phyloP scores from a whole-genome alignment of 2,888 invertebrate genomes.

The Conomelus anceps region DNA sequence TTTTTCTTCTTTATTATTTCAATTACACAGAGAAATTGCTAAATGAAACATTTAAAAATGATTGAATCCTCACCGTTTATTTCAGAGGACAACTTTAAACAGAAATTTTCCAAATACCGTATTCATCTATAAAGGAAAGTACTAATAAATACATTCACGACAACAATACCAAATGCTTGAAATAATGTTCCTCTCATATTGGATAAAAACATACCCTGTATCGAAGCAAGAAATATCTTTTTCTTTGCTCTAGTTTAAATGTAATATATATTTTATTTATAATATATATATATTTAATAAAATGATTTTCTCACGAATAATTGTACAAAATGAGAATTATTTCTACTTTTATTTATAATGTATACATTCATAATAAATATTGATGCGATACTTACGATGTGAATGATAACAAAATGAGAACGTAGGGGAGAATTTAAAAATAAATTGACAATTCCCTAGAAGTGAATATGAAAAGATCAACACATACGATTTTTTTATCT shows the following conservation, averaged over 20 bases:
- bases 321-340: not conserved
- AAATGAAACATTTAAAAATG: slow-evolving; percentile 26
- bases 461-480: not conserved
- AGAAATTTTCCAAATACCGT: slow-evolving; percentile 14
- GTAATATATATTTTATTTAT: not conserved
- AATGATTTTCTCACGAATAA: not conserved
- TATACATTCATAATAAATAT: not conserved
- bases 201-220: slow-evolving; percentile 36
- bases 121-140: slow-evolving; percentile 21
- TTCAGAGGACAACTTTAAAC: not conserved
- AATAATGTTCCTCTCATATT: slow-evolving; percentile 28
- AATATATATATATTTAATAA: not conserved
- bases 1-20: slow-evolving; percentile 11
- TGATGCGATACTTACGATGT: not conserved
- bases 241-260: slow-evolving; percentile 31
- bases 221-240: slow-evolving; percentile 34
- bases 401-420: not conserved
- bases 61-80: slow-evolving; percentile 14
- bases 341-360: not conserved
- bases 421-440: not conserved
- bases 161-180: slow-evolving; percentile 24
- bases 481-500: not conserved
- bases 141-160: slow-evolving; percentile 23
- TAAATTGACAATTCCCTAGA: not conserved
- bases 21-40: slow-evolving; percentile 23